phyloP scores from a whole-genome alignment of 2,113 vertebrate species.

The Chroicocephalus ridibundus region DNA sequence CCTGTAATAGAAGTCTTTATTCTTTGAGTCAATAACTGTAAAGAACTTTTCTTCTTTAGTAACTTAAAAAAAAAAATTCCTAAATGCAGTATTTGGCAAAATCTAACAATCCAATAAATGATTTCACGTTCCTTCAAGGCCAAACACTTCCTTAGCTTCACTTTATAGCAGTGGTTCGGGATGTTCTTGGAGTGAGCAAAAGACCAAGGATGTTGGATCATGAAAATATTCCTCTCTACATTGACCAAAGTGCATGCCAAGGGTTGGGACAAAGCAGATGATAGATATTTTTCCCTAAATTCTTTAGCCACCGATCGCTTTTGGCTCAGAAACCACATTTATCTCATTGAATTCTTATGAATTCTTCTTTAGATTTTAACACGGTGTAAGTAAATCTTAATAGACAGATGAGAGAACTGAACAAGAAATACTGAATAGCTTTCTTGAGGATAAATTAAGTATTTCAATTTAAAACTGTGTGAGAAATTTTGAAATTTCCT shows the following conservation, averaged over 20 bases:
- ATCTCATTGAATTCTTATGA: background rate
- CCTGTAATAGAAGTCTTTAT: background rate
- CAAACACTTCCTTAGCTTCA: background rate
- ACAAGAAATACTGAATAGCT: background rate
- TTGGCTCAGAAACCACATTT: background rate
- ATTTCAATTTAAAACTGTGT: background rate
- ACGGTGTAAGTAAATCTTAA: background rate
- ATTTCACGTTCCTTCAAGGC: background rate
- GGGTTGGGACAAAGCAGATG: background rate
- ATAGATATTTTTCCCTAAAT: background rate
- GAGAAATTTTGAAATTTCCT: background rate
- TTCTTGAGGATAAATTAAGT: background rate
- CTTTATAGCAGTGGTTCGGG: background rate
- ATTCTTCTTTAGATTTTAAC: background rate
- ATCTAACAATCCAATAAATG: background rate
- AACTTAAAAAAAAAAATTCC: background rate
- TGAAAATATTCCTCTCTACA: background rate
- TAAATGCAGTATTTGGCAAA: background rate
- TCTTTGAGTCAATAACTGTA: background rate
- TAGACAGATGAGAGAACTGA: background rate
- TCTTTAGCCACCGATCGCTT: background rate
- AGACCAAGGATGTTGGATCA: background rate
- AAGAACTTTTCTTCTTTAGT: background rate
- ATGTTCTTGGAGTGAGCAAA: background rate
- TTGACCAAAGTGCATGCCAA: background rate